Evolutionary conservation across 2,888 invertebrate species (phyloP).

Genomic region (Nymphalis c-album): DNA sequence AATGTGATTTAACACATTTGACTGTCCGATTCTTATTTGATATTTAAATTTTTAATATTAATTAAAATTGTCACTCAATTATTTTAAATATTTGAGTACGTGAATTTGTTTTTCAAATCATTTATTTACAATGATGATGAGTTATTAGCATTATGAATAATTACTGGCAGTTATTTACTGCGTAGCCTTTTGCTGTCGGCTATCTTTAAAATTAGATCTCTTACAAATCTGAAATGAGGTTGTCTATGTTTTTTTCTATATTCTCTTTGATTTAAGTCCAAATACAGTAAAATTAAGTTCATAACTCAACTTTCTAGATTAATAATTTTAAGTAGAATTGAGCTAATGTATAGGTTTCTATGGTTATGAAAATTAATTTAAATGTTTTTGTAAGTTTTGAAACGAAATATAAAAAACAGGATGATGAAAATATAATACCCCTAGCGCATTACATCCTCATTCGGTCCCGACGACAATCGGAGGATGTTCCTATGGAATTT

Average conservation of each 20-base stretch:
- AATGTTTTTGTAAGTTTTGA: not conserved
- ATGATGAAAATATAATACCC: slow-evolving; percentile 24
- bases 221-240: not conserved
- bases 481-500: slow-evolving; percentile 72
- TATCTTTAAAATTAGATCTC: slow-evolving; percentile 1
- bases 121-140: not conserved
- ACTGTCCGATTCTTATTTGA: not conserved
- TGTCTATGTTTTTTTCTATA: not conserved
- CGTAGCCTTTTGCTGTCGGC: not conserved
- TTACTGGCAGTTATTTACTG: not conserved
- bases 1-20: not conserved
- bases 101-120: too few species aligned
- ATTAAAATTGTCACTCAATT: not conserved
- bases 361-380: too few species aligned
- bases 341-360: not conserved
- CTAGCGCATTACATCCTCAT: slow-evolving; percentile 26
- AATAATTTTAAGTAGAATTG: not conserved
- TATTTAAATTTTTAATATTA: too few species aligned
- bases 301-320: too few species aligned
- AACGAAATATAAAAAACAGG: slow-evolving; percentile 15
- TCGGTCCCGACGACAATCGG: slow-evolving; percentile 59
- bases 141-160: not conserved
- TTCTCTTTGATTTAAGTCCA: not conserved
- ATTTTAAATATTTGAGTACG: not conserved
- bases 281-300: not conserved